phyloP scores from a whole-genome alignment of 1,140 invertebrate species.

The Sipha flava region DNA sequence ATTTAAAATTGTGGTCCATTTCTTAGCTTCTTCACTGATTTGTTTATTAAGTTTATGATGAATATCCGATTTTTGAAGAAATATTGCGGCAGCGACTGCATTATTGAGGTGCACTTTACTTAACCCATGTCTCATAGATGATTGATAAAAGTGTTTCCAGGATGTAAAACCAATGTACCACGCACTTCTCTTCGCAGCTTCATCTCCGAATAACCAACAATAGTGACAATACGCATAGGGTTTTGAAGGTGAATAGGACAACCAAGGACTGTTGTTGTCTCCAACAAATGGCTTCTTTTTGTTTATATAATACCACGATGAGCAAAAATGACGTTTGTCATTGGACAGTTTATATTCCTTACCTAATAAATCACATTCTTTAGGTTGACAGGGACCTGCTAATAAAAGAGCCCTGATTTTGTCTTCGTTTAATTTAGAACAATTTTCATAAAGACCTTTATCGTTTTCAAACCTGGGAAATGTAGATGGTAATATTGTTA shows the following conservation, averaged over 20 bases:
- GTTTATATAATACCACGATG: background rate
- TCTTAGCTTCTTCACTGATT: background rate
- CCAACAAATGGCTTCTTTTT: background rate
- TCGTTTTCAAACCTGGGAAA: background rate
- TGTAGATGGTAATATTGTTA: background rate
- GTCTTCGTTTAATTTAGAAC: background rate
- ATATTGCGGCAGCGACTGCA: background rate
- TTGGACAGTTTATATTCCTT: background rate
- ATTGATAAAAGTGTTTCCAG: background rate
- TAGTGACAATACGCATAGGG: constrained; percentile 16
- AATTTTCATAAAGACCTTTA: background rate
- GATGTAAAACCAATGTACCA: constrained; percentile 3
- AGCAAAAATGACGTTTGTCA: background rate
- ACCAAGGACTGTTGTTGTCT: background rate
- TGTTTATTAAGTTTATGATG: background rate
- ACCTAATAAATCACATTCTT: background rate
- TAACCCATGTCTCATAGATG: background rate
- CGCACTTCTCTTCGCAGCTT: background rate
- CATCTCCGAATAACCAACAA: constrained; percentile 3
- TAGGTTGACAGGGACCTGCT: background rate
- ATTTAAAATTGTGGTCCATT: background rate
- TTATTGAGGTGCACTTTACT: background rate
- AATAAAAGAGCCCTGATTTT: background rate
- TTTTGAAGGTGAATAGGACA: background rate
- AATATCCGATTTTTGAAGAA: background rate